Evolutionary conservation across 1,140 invertebrate genomes (phyloP).

Genomic region (Planococcus citri): DNA sequence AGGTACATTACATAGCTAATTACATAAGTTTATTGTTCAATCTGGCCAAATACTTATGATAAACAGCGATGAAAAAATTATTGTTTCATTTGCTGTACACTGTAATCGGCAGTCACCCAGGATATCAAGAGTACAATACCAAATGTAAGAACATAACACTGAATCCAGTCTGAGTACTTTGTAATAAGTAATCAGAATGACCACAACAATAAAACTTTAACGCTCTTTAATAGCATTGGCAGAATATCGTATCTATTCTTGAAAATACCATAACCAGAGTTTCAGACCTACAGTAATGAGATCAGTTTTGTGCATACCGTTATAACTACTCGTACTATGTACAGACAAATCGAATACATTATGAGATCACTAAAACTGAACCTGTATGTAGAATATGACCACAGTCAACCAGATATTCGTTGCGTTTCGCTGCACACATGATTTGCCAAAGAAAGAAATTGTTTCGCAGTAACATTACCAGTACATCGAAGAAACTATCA

Average conservation of each 20-base stretch:
- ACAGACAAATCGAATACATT: no score
- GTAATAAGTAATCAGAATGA: no score
- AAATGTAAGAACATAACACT: background rate
- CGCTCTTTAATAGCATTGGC: background rate
- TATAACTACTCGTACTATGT: no score
- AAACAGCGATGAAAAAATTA: background rate
- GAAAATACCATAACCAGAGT: background rate
- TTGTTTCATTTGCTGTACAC: background rate
- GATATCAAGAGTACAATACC: no score
- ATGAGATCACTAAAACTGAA: no score
- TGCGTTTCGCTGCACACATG: background rate
- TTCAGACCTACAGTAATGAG: no score
- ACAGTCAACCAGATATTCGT: no score
- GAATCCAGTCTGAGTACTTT: background rate
- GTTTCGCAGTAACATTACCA: background rate
- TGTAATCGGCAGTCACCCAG: no score
- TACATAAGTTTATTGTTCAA: no score
- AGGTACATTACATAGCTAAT: no score
- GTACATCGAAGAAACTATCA: background rate
- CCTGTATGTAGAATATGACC: no score
- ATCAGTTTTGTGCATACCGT: background rate
- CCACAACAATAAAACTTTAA: background rate
- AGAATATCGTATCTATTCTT: background rate
- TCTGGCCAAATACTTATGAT: background rate
- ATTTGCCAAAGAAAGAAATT: background rate